A percentile compares a stretch with the other conserved stretches of the same genome.
Evolutionary conservation across 2,888 invertebrate genomes (phyloP).

Genomic region (Lordiphosa fenestrarum): DNA sequence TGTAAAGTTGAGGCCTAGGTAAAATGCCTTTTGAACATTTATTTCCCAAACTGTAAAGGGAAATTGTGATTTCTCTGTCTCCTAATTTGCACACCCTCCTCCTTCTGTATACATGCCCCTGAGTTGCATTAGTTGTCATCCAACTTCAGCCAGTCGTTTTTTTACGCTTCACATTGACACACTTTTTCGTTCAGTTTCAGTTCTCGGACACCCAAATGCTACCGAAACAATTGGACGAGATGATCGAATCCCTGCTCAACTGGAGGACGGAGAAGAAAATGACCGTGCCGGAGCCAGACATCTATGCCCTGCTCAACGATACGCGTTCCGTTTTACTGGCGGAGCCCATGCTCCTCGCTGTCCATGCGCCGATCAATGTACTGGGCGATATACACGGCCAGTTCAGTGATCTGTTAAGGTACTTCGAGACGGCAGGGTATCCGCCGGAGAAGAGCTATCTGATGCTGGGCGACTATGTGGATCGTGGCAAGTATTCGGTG

Average conservation of each 20-base stretch:
- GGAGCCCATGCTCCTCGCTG: conserved; percentile 97
- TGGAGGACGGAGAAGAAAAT: conserved; percentile 16
- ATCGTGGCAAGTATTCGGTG: conserved; percentile 27
- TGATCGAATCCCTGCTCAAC: conserved; percentile 22
- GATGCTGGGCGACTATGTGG: conserved; percentile 31
- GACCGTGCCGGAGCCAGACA: conserved; percentile 79
- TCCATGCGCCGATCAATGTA: conserved; percentile 99
- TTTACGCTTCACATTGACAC: background rate
- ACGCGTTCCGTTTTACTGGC: conserved; percentile 98
- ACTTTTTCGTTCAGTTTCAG: background rate
- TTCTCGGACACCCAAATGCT: background rate
- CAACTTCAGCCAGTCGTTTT: background rate
- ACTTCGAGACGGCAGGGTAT: conserved; percentile 27
- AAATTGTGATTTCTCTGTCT: too few relatives aligned
- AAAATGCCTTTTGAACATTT: too few relatives aligned
- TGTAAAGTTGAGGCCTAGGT: too few relatives aligned
- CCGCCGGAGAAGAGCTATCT: conserved; percentile 20
- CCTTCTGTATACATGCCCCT: too few relatives aligned
- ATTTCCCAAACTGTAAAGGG: too few relatives aligned
- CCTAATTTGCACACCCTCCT: too few relatives aligned
- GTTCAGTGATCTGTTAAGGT: conserved; percentile 24
- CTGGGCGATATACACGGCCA: conserved; percentile 84
- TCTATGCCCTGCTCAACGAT: conserved; percentile 79
- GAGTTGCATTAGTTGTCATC: too few relatives aligned
- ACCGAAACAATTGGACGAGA: conserved; percentile 15